Base-by-base conservation (phyloP, 2,888 invertebrate species). In the Phalera bucephala region DNA sequence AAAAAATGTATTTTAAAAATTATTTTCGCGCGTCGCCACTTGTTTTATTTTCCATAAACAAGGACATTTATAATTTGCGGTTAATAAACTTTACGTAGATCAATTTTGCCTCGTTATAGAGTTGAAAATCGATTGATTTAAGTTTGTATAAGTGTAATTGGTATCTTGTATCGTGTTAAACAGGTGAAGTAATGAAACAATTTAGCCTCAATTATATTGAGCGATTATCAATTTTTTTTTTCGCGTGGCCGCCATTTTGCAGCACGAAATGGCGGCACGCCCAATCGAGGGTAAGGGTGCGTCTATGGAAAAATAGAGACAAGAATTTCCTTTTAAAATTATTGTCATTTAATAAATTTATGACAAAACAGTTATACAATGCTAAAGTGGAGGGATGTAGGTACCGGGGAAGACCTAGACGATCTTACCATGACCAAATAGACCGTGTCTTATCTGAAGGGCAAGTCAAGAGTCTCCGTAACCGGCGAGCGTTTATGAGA, bases 181-280 rank as follows among this genome's bases (percentile, higher is more conserved):
- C 77, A 75, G 76, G 76, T 77, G 79, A 63, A 66, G 64, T 80
- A 80, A 80, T 80, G 75, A 74, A 78, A 80, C 72, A 80, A 80
- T 81, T 81, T 75, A 71, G 51, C 52, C 46, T 60, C 71, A 77
- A 80, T 81, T 80, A 78, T 79, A 57, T 60, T 57, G 62, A 60
- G 68, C 70, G 70, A 65, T 74, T 69, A 70, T 65, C 52, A 20
- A 57, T 52, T 52, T 17, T 62, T 68, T 72, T 80, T 78, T 76
- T 70, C 61, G 52, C 48, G 2, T 43, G 53, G 60, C 72, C 45
- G 82, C 83, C 83, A 83, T 83, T 59, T 84, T 83, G 79, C 40
- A 37, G 28, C 19, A 15, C 41, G 60, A 56, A 64, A 69, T 63
- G 70, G 62, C 59, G 72, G 51, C 64, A 74, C 75, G 71, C 73